These are phyloP conservation scores for Raja brachyura DNA, from an alignment of 2,113 vertebrate species.

Conservation along the genomic window DNA sequence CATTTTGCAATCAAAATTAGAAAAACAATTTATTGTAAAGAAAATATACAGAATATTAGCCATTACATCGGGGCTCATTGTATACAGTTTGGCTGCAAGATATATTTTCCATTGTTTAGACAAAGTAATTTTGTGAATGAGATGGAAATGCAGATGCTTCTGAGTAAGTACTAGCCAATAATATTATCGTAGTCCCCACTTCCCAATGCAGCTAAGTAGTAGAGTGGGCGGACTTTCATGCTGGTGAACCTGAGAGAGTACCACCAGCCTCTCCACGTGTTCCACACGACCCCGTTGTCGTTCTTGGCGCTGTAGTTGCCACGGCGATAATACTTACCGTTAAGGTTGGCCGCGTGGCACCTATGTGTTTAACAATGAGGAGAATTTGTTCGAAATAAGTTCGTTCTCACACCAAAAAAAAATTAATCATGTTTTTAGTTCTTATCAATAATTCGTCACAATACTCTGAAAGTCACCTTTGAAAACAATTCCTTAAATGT, in stretches of 20 bases:
- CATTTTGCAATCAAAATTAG: background rate
- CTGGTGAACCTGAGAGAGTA: conserved; percentile 73
- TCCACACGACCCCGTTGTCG: conserved; percentile 77
- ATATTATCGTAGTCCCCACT: conserved; percentile 61
- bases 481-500: background rate
- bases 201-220: conserved; percentile 58
- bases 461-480: background rate
- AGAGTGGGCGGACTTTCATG: conserved; percentile 72
- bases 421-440: background rate
- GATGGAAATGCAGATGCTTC: background rate
- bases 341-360: conserved; percentile 78
- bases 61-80: background rate
- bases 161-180: background rate
- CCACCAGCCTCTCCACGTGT: conserved; percentile 75
- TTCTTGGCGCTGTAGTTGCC: conserved; percentile 63
- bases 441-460: background rate
- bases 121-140: background rate
- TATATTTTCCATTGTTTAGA: background rate
- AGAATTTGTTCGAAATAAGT: background rate
- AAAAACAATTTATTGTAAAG: background rate
- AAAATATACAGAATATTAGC: background rate
- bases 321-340: conserved; percentile 67
- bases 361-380: conserved; percentile 46
- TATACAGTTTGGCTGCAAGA: too few relatives aligned
- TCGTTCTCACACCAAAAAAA: background rate